Evolutionary conservation across 2,797 vertebrate species (phyloP).

Genomic region (Helostoma temminkii): DNA sequence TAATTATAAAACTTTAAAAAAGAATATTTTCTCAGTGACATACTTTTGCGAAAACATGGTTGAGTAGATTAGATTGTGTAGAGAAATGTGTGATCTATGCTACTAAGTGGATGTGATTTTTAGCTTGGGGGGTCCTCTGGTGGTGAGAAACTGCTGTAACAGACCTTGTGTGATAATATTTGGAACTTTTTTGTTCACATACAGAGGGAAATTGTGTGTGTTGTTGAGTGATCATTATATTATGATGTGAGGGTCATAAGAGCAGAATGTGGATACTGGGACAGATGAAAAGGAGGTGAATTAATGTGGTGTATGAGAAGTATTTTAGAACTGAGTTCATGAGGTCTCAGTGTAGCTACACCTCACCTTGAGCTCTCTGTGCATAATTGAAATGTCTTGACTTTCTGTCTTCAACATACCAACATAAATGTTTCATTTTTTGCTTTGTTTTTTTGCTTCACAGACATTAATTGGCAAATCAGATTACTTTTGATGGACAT

Average conservation of each 20-base stretch:
- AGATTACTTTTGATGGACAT: neutral
- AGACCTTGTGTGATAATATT: neutral
- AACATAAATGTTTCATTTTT: neutral
- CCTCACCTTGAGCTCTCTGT: neutral
- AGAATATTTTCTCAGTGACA: too few species aligned
- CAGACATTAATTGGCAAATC: neutral
- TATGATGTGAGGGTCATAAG: neutral
- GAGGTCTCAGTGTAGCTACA: neutral
- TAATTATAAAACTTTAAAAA: too few species aligned
- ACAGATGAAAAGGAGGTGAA: neutral
- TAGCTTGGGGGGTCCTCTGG: slow-evolving; percentile 32
- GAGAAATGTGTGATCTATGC: neutral
- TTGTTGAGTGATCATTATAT: neutral
- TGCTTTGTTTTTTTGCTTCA: neutral
- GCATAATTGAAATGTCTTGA: neutral
- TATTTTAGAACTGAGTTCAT: neutral
- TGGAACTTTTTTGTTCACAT: neutral
- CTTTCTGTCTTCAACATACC: neutral
- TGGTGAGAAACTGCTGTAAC: slow-evolving; percentile 34
- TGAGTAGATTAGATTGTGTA: too few species aligned
- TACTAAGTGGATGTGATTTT: neutral
- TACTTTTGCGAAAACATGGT: too few species aligned
- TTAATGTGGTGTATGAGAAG: neutral
- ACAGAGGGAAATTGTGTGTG: neutral
- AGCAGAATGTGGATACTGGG: neutral